Conservation (phyloP, 2,797 vertebrate genomes). For the Myotis pilosus region DNA sequence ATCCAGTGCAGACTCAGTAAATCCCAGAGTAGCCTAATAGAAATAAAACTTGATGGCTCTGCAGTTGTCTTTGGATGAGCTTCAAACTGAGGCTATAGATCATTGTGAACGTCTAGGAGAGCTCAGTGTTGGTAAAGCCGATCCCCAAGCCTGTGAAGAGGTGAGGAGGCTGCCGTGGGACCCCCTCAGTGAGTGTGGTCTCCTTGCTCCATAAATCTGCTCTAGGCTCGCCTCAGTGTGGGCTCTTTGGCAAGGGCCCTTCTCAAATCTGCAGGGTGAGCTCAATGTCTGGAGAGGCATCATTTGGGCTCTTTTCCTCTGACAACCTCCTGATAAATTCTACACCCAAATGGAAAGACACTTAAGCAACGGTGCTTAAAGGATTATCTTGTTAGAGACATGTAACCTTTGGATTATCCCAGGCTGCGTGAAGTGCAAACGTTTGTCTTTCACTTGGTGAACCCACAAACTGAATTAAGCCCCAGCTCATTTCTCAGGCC, state of each 20-base stretch:
- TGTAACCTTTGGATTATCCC: conserved; percentile 61
- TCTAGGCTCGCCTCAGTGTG: conserved; percentile 62
- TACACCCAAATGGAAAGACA: conserved; percentile 42
- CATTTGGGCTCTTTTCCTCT: conserved; percentile 62
- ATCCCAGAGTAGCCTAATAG: conserved; percentile 79
- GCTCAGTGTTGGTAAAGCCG: conserved; percentile 78
- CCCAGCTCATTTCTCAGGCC: conserved; percentile 42
- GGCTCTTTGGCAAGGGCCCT: conserved; percentile 72
- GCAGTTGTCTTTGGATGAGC: conserved; percentile 82
- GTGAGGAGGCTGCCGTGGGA: conserved; percentile 74
- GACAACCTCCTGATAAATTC: conserved; percentile 44
- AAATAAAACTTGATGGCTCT: conserved; percentile 81
- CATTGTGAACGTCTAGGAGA: conserved; percentile 77
- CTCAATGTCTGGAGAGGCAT: conserved; percentile 52
- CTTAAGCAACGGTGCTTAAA: conserved; percentile 20
- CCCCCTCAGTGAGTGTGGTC: conserved; percentile 80
- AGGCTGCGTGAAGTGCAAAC: conserved; percentile 44
- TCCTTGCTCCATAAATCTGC: conserved; percentile 81
- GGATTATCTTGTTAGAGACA: conserved; percentile 61
- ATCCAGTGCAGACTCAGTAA: conserved; percentile 67
- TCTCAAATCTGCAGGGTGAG: conserved; percentile 69
- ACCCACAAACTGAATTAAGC: conserved; percentile 45
- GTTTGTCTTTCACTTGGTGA: conserved; percentile 62
- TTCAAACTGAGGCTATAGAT: conserved; percentile 83
- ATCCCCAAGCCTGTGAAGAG: conserved; percentile 64